Conservation (phyloP, 1,140 invertebrate genomes). For the Lycorma delicatula region DNA sequence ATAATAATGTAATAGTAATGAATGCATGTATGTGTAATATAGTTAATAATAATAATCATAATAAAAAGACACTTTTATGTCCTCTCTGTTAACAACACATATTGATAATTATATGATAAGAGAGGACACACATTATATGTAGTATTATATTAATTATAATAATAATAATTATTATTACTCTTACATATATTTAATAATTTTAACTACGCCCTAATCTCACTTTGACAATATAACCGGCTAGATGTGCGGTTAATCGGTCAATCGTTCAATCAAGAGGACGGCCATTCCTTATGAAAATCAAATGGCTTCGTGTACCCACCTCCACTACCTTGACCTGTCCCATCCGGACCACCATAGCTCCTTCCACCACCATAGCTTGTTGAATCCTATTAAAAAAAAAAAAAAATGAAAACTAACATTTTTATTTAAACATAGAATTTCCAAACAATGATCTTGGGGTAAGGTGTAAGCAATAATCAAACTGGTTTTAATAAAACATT, state of each 20-base stretch:
- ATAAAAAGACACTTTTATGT: constrained; percentile 28
- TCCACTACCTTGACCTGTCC: constrained; percentile 42
- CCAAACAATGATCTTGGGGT: not conserved
- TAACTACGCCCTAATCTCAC: constrained; percentile 31
- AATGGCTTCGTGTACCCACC: constrained; percentile 50
- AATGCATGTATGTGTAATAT: not conserved
- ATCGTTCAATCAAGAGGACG: constrained; percentile 48
- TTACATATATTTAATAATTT: constrained; percentile 19
- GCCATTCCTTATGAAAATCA: constrained; percentile 50
- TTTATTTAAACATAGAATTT: not conserved
- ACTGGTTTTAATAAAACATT: not conserved
- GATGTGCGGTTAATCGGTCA: no score
- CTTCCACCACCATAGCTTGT: constrained; percentile 37
- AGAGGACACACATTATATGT: constrained; percentile 11
- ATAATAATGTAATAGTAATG: constrained; percentile 19
- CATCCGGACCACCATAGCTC: constrained; percentile 30
- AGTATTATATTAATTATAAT: constrained; percentile 15
- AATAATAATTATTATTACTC: constrained; percentile 15
- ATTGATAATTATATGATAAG: not conserved
- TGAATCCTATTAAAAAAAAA: constrained; percentile 32
- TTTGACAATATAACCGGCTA: constrained; percentile 20
- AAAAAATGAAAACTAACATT: no score
- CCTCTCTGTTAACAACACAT: constrained; percentile 17
- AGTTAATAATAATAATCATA: constrained; percentile 25
- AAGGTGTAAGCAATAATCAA: not conserved